Percentiles rank a stretch among this genome's conserved stretches.
These are phyloP conservation scores for Centropus bengalensis DNA, from an alignment of 2,113 vertebrate species.

Conservation along the genomic window DNA sequence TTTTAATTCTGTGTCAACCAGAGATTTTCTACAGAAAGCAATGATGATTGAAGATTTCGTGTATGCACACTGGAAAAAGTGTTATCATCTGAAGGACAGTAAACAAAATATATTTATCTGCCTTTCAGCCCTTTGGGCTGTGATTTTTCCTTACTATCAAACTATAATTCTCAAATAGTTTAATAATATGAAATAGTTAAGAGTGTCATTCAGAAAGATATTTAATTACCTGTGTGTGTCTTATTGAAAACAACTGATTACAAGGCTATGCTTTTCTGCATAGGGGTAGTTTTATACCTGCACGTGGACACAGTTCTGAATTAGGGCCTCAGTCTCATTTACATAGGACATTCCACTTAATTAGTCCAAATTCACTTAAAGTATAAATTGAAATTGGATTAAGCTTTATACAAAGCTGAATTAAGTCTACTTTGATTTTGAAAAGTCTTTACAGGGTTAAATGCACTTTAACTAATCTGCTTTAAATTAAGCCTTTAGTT, in stretches of 20 bases:
- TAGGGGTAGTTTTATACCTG: not conserved
- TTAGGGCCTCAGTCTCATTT: constrained; percentile 21
- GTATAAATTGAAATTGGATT: constrained; percentile 56
- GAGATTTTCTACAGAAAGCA: constrained; percentile 26
- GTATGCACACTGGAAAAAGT: not conserved
- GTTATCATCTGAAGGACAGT: constrained; percentile 1
- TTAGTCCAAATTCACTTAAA: constrained; percentile 54
- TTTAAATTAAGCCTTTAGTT: constrained; percentile 65
- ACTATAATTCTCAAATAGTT: constrained; percentile 6
- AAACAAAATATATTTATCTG: constrained; percentile 27
- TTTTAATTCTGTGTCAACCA: constrained; percentile 37
- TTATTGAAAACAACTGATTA: constrained; percentile 2
- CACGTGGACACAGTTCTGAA: not conserved
- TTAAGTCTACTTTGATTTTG: constrained; percentile 48
- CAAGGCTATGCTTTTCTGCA: not conserved
- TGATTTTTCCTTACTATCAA: not conserved
- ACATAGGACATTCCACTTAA: constrained; percentile 20
- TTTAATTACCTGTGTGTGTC: not conserved
- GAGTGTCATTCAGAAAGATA: not conserved
- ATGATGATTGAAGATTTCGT: not conserved
- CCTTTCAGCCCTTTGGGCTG: not conserved
- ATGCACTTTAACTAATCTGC: constrained; percentile 60
- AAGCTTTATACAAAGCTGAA: constrained; percentile 46
- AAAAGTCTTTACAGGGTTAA: constrained; percentile 61
- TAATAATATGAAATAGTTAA: constrained; percentile 1